Conservation (phyloP, 2,888 invertebrate genomes). For the Crossocerus cetratus region DNA sequence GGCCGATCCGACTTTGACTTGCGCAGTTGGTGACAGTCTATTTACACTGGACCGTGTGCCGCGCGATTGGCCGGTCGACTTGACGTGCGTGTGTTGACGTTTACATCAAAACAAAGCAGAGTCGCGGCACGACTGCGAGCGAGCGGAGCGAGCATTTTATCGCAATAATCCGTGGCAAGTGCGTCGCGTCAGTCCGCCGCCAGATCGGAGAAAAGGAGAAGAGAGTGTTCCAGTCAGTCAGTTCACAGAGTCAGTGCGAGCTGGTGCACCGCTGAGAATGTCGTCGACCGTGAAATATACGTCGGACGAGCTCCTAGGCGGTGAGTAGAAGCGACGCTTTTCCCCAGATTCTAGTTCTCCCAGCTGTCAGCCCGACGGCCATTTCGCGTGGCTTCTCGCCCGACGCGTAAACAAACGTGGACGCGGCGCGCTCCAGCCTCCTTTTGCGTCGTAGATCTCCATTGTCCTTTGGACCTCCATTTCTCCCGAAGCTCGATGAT, state of each 20-base stretch:
- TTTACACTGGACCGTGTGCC: slow-evolving; percentile 55
- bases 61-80: slow-evolving; percentile 58
- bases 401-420: slow-evolving; percentile 50
- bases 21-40: slow-evolving; percentile 33
- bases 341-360: slow-evolving; percentile 14
- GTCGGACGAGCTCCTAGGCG: slow-evolving; percentile 70
- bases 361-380: slow-evolving; percentile 67
- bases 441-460: slow-evolving; percentile 25
- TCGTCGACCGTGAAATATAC: slow-evolving; percentile 68
- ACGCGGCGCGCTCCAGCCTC: neutral
- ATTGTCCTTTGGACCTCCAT: neutral
- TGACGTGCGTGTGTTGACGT: slow-evolving; percentile 70
- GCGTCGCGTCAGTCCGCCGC: slow-evolving; percentile 46
- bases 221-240: slow-evolving; percentile 10
- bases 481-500: too few species aligned
- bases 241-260: slow-evolving; percentile 25
- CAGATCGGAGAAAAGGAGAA: neutral
- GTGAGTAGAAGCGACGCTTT: slow-evolving; percentile 57
- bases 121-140: slow-evolving; percentile 54
- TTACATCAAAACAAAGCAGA: slow-evolving; percentile 74
- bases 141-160: slow-evolving; percentile 60
- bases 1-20: too few species aligned
- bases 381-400: slow-evolving; percentile 63
- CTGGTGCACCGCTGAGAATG: slow-evolving; percentile 50
- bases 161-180: slow-evolving; percentile 60